Evolutionary conservation across 92 coral and sea anemone genomes (phyloP), one percentile per base, ranked within the genome.

Genomic region (Porites cylindrica): DNA sequence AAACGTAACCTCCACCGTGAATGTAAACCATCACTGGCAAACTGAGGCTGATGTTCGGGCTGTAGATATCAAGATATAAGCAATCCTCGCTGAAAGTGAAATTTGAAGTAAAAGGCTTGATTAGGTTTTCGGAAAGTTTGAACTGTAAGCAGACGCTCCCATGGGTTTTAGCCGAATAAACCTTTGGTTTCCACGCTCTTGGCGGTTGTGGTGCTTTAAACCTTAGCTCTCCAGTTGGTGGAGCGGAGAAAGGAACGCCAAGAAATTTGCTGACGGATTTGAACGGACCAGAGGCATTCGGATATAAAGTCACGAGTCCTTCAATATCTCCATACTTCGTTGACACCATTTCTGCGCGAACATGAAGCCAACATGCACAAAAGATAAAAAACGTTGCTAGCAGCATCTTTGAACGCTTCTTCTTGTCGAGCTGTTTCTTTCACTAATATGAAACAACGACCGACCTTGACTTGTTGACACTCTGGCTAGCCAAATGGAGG

Each of bases 1-100:
- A 1, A 12, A 59, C 76, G 52, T 90, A 90, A 5, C 76, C 90
- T 10, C 93, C 93, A 16, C 93, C 93, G 32, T 90, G 90, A 50
- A 85, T 79, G 21, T 90, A 90, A 54, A 85, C 77, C 93, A 85
- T 75, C 59, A 90, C 93, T 23, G 93, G 87, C 26, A 90, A 76
- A 78, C 84, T 83, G 63, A 60, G 17, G 72, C 74, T 68, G 76
- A 56, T 10, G 51, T 63, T 68, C 1, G 93, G 93, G 50, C 69
- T 11, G 80, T 65, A 90, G 51, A 90, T 76, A 52, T 90, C 78
- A 66, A 90, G 82, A 72, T 85, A 85, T 82, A 90, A 50, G 74
- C 90, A 90, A 50, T 83, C 87, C 59, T 83, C 87, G 61, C 80
- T 83, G 32, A 58, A 72, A 5, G 89, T 77, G 83, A 81, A 11